Evolutionary conservation across 1,140 invertebrate genomes (phyloP).

Genomic region (honey bee (Apis mellifera)): Amel_HAv3.1 CM009938.2:1249001-1249500

Average conservation of each 20-base stretch:
- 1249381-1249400: too few species aligned
- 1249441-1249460: neutral
- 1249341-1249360: neutral
- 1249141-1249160: neutral
- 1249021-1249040: too few species aligned
- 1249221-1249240: slow-evolving; percentile 46
- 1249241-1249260: too few species aligned
- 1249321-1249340: slow-evolving; percentile 40
- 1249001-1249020: too few species aligned
- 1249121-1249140: neutral
- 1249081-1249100: neutral
- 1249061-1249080: too few species aligned
- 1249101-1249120: neutral
- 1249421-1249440: slow-evolving; percentile 1
- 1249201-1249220: slow-evolving; percentile 62
- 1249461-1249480: slow-evolving; percentile 20
- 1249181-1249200: slow-evolving; percentile 64
- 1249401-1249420: neutral
- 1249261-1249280: neutral
- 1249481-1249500: slow-evolving; percentile 19
- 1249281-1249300: slow-evolving; percentile 44
- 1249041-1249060: too few species aligned
- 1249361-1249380: neutral
- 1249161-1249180: slow-evolving; percentile 7
- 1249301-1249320: slow-evolving; percentile 23